phyloP scores from a whole-genome alignment of 1,140 invertebrate species.

The Oryzaephilus surinamensis region DNA sequence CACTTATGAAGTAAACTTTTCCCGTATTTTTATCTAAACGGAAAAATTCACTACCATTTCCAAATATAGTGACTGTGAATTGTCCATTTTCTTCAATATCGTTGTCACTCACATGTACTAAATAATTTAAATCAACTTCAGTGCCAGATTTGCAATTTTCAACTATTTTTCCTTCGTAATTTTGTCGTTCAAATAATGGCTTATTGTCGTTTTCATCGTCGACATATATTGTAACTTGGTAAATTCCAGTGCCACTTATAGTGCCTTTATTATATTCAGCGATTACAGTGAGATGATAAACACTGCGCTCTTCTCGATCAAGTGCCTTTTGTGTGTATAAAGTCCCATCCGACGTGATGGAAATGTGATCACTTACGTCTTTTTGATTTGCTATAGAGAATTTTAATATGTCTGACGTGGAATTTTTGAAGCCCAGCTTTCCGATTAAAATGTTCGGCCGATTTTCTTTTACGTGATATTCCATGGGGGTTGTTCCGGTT shows the following conservation, averaged over 20 bases:
- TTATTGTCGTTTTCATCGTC: conserved; percentile 88
- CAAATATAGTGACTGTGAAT: conserved; percentile 60
- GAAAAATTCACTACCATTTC: conserved; percentile 67
- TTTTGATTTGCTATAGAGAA: conserved; percentile 72
- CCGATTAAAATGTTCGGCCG: conserved; percentile 62
- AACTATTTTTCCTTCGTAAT: conserved; percentile 65
- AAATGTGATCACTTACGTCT: conserved; percentile 63
- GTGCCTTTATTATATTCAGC: conserved; percentile 57
- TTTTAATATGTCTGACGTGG: conserved; percentile 40
- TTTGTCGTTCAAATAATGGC: conserved; percentile 59
- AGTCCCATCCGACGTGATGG: conserved; percentile 64
- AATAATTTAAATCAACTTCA: conserved; percentile 56
- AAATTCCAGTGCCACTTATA: conserved; percentile 54
- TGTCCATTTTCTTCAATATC: conserved; percentile 71
- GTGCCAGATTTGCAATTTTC: conserved; percentile 69
- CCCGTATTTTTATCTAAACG: conserved; percentile 59
- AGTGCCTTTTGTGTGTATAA: conserved; percentile 63
- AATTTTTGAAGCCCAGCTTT: conserved; percentile 53
- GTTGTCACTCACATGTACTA: conserved; percentile 59
- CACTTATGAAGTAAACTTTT: conserved; percentile 47
- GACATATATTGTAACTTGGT: conserved; percentile 67
- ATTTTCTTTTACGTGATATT: conserved; percentile 72
- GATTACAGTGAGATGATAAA: conserved; percentile 69
- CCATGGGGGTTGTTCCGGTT: conserved; percentile 50
- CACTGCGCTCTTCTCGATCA: conserved; percentile 63